phyloP scores from a whole-genome alignment of 2,797 vertebrate species.

The Sardinella longiceps region DNA sequence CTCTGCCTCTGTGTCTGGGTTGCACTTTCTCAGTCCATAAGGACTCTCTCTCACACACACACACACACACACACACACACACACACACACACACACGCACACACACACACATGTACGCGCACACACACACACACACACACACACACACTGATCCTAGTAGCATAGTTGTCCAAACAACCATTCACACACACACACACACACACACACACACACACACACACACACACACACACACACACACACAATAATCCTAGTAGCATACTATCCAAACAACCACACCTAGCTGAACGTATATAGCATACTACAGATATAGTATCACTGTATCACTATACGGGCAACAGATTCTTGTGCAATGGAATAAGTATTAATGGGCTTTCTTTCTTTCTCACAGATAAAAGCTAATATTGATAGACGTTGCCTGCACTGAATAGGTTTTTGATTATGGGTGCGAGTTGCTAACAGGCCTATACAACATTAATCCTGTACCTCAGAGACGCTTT shows the following conservation, averaged over 20 bases:
- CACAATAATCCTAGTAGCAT: background rate
- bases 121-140: background rate
- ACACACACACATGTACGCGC: background rate
- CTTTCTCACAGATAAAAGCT: conserved; percentile 16
- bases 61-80: background rate
- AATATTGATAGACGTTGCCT: conserved; percentile 14
- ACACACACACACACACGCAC: background rate
- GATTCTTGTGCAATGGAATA: background rate
- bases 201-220: background rate
- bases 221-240: conserved; percentile 16
- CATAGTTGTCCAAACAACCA: background rate
- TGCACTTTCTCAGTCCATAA: background rate
- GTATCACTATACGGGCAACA: background rate
- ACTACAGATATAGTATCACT: background rate
- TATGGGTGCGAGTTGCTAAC: conserved; percentile 23
- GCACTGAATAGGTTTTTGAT: conserved; percentile 20
- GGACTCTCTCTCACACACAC: background rate
- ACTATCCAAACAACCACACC: background rate
- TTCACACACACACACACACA: background rate
- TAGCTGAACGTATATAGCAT: background rate
- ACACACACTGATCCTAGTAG: background rate
- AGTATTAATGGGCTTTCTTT: background rate
- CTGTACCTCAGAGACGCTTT: conserved; percentile 56
- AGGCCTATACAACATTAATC: conserved; percentile 61
- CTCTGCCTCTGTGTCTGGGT: background rate